Evolutionary conservation across 1,140 invertebrate genomes (phyloP), one percentile per base, ranked within the genome.

Genomic region (Drosophila novamexicana): DNA sequence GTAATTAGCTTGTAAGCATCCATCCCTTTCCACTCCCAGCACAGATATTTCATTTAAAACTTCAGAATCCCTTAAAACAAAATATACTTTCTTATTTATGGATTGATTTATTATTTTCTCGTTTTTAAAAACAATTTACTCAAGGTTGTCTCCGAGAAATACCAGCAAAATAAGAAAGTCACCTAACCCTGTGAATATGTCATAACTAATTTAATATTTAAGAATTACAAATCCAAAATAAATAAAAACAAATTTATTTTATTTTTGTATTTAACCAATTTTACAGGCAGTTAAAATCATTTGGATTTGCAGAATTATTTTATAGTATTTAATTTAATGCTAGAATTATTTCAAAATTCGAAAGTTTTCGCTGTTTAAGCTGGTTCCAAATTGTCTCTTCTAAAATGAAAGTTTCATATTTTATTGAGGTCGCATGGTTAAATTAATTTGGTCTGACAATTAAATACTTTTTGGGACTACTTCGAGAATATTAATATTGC

Each of bases 101-200:
- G 22, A 45, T 45, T 45, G 7, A 18, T 16, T 6, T 22, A 49
- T 10, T 49, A 18, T 49, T 10, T 9, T 12, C 12, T n/a, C 10
- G 10, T 49, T 49, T 29, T 3, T 10, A 47, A 4, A 47, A 18
- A 47, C 18, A 22, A 29, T 29, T 29, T 29, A 29, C 22, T 29
- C 22, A 29, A 29, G 22, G 22, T 29, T 29, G 22, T 47, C 2
- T 8, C 1, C 7, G 44, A 16, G 16, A 37, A 52, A 53, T 10
- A 58, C 7, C 39, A 39, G 32, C 36, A 9, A 47, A 14, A 32
- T 18, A 65, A 34, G 9, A 65, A 32, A 47, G 34, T 18, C 12
- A 47, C 59, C 61, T 54, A 47, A 53, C 80, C 80, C 80, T 75
- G 80, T 83, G 80, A 82, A 83, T 75, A 81, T 58, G 61, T 62